Evolutionary conservation across 2,113 vertebrate species (phyloP).

Genomic region (Vulpes vulpes): DNA sequence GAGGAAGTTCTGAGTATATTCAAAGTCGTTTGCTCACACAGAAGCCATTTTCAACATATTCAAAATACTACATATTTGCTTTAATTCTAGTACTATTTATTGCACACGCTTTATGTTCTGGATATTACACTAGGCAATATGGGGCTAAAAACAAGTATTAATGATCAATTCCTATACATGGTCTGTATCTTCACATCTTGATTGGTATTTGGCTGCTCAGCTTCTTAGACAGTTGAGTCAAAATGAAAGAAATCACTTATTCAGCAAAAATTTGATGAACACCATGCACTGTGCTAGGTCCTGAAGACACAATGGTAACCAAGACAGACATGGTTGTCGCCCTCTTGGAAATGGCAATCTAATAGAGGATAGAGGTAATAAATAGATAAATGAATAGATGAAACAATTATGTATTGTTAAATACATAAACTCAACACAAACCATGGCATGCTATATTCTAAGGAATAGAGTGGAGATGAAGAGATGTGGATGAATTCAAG

Average conservation of each 20-base stretch:
- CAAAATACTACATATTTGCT: background rate
- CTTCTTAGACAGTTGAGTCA: background rate
- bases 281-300: background rate
- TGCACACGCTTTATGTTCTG: background rate
- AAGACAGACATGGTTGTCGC: background rate
- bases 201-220: background rate
- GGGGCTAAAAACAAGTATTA: background rate
- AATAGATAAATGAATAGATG: background rate
- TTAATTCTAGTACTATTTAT: background rate
- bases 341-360: background rate
- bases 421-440: background rate
- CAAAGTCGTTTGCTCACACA: background rate
- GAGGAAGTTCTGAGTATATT: background rate
- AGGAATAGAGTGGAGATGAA: background rate
- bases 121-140: background rate
- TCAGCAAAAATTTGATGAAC: slow-evolving; percentile 13
- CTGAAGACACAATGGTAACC: background rate
- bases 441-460: background rate
- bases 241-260: slow-evolving; percentile 39
- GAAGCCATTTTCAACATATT: background rate
- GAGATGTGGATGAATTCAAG: background rate
- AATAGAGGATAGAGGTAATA: background rate
- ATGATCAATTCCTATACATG: background rate
- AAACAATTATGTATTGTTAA: background rate
- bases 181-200: background rate